phyloP scores from a whole-genome alignment of 2,888 invertebrate genomes.

The Drosophila peninsularis region DNA sequence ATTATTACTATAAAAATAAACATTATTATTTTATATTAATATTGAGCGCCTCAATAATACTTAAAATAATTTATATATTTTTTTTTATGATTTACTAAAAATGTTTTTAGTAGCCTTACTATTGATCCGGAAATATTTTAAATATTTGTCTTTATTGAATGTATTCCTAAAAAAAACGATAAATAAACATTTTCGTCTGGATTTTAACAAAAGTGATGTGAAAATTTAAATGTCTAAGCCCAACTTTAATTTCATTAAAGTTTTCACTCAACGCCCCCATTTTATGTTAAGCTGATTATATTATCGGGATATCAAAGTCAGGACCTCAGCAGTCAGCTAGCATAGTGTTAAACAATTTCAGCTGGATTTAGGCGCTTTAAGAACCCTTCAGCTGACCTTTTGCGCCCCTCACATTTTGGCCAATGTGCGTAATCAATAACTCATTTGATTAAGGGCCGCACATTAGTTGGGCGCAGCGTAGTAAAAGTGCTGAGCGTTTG shows the following conservation, averaged over 20 bases:
- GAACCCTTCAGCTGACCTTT: slow-evolving; percentile 12
- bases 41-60: not conserved
- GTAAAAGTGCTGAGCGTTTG: slow-evolving; percentile 53
- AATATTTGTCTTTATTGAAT: no score
- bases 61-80: not conserved
- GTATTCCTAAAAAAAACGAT: no score
- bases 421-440: slow-evolving; percentile 65
- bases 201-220: no score
- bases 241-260: not conserved
- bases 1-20: not conserved
- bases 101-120: not conserved
- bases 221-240: no score
- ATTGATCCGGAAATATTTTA: not conserved
- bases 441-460: slow-evolving; percentile 71
- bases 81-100: not conserved
- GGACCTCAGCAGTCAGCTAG: not conserved
- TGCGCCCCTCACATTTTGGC: not conserved
- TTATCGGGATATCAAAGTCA: not conserved
- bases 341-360: slow-evolving; percentile 8
- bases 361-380: not conserved
- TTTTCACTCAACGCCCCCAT: no score
- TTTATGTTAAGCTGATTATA: no score
- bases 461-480: slow-evolving; percentile 56
- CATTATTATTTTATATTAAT: not conserved
- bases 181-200: no score